phyloP scores from a whole-genome alignment of 2,888 invertebrate genomes.

The Subacronicta megacephala region DNA sequence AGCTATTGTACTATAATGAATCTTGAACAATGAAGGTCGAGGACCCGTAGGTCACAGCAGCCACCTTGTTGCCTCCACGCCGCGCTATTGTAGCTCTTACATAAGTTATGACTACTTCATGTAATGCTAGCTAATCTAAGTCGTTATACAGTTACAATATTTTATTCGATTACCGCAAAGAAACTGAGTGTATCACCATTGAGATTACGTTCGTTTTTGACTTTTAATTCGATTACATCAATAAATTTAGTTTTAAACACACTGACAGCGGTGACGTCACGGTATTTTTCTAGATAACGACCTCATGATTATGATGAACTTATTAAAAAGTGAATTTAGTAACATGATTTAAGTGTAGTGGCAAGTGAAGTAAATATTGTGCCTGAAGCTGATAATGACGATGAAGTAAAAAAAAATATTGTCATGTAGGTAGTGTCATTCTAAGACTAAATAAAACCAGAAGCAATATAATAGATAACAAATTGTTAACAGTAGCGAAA shows the following conservation, averaged over 20 bases:
- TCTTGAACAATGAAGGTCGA: constrained; percentile 86
- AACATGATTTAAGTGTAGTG: too few species aligned
- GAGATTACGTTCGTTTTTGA: too few species aligned
- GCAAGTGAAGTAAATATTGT: background rate
- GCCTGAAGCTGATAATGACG: background rate
- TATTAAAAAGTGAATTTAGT: too few species aligned
- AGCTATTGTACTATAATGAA: constrained; percentile 81
- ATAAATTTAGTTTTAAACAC: too few species aligned
- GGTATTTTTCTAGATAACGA: too few species aligned
- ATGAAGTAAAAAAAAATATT: too few species aligned
- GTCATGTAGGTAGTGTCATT: background rate
- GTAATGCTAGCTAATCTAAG: constrained; percentile 33
- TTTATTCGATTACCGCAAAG: constrained; percentile 21
- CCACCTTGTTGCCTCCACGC: constrained; percentile 66
- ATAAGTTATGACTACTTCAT: constrained; percentile 49
- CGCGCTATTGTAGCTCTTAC: constrained; percentile 59
- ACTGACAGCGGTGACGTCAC: too few species aligned
- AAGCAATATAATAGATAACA: background rate
- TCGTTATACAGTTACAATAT: constrained; percentile 12
- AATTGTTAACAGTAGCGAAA: background rate
- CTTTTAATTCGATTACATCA: too few species aligned
- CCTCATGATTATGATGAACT: background rate
- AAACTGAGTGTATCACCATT: constrained; percentile 10
- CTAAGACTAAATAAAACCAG: background rate
- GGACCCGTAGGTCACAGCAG: constrained; percentile 82